Base-by-base conservation (phyloP, 1,140 invertebrate species). In the Bombus difficillimus region DNA sequence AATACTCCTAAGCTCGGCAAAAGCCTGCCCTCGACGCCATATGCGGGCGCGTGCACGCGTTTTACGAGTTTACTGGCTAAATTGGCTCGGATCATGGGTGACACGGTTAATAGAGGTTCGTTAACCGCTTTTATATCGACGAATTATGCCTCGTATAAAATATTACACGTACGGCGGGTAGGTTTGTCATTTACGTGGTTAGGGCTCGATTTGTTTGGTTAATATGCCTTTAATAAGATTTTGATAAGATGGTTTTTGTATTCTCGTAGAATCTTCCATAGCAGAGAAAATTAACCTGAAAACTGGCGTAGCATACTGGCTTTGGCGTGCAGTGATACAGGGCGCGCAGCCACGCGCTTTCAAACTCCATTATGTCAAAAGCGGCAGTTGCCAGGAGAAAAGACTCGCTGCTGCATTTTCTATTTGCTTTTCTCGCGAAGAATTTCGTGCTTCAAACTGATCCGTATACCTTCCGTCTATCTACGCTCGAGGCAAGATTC, bases 11-110 rank as follows among this genome's bases (percentile, higher is more conserved):
- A 34, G 43, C 3, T 8, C 5, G 3, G n/a, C 28, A 12, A 10
- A 18, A 9, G n/a, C 41, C 28, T 22, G 8, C 28, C 32, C 15
- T 28, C 66, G 6, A 12, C 68, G 71, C 73, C 28, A 53, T 34
- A 75, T 75, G 73, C 73, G 73, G 73, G 73, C 73, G 73, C 28
- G 43, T 34, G 43, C 43, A 75, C 32, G 77, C 77, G 25, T 53
- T 72, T 62, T 81, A 13, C 5, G 41, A 62, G 53, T 81, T 74
- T 34, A 74, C n/a, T 9, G 41, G 22, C 43, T 66, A n/a, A 74
- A 76, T 83, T 64, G 59, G 15, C 41, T 47, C 1, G 72, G 72
- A 74, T 15, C 59, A n/a, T 62, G 59, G 59, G 59, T 62, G 59
- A 62, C 4, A n/a, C 28, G 34, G 53, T 68, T 77, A 76, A 83